Base-by-base conservation (phyloP, 2,888 invertebrate genomes). In the Bugulina stolonifera region DNA sequence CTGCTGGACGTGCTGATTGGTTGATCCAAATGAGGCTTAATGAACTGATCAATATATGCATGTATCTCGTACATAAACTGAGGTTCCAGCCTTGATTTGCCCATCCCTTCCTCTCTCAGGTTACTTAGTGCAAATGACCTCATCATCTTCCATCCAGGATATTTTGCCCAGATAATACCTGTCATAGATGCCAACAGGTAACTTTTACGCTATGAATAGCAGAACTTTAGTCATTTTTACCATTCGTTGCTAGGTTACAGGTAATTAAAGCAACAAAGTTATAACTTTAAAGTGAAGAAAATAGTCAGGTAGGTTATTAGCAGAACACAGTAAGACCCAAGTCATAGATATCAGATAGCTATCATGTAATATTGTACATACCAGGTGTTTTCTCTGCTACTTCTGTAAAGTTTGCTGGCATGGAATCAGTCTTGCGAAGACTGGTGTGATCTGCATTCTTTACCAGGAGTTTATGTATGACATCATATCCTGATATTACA, bases 91-190 rank as follows among this genome's bases (percentile, higher is more conserved):
- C 25, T 18, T n/a, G 64, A 27, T 27, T 64, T 27, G 10, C 64
- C 64, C 64, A 64, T 64, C 14, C 64, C 64, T 34, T 64, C 34
- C 32, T 64, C 64, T 34, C 34, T 27, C 18, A 64, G 64, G 5
- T 2, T 64, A 32, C 64, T 64, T 3, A 64, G 22, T 14, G 64
- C 32, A 32, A 64, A 64, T 14, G 64, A 64, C n/a, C 64, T 64
- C 64, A 64, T 14, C 3, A n/a, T 64, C n/a, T 64, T 64, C 64
- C 64, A 64, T 2, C 32, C 29, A 14, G 64, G 64, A n/a, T 29
- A 34, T 27, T 22, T 14, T 29, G 64, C 64, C 27, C 32, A 64
- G 14, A 64, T 3, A 10, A 64, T 32, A 14, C 64, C 64, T 64
- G 32, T n/a, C n/a, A n/a, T n/a, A n/a, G n/a, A n/a, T n/a, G n/a